phyloP scores from a whole-genome alignment of 2,113 vertebrate genomes.

The Mustela lutreola region DNA sequence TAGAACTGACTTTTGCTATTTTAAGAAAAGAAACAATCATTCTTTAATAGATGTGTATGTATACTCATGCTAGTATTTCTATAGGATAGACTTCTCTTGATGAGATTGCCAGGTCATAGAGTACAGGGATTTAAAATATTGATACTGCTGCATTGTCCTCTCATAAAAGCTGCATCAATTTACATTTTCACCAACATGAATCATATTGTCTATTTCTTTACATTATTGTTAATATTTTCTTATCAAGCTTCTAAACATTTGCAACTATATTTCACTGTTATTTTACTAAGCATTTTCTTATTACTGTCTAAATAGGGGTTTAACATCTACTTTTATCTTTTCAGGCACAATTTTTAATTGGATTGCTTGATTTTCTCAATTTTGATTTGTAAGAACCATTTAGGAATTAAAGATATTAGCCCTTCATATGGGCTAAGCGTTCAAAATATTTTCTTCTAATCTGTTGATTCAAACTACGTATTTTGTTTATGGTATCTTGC shows the following conservation, averaged over 20 bases:
- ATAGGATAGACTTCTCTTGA: background rate
- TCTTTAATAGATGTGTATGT: background rate
- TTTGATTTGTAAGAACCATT: background rate
- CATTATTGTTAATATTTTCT: background rate
- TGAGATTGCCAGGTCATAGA: background rate
- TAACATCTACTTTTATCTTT: background rate
- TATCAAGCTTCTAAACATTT: background rate
- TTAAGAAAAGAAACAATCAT: background rate
- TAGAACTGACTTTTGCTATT: background rate
- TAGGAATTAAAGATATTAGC: background rate
- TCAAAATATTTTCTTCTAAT: slow-evolving; percentile 20
- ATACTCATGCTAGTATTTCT: background rate
- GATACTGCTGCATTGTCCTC: background rate
- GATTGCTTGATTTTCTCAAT: background rate
- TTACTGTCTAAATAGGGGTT: background rate
- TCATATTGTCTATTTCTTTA: background rate
- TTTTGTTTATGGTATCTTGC: background rate
- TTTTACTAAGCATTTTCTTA: background rate
- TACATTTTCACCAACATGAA: background rate
- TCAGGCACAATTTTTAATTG: background rate
- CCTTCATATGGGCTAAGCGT: background rate
- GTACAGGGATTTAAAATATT: background rate
- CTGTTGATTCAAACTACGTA: background rate
- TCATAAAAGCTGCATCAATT: background rate
- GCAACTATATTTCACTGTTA: background rate